Base-by-base conservation (phyloP, 2,888 invertebrate species). In the Mongoloraphidia duomilia region DNA sequence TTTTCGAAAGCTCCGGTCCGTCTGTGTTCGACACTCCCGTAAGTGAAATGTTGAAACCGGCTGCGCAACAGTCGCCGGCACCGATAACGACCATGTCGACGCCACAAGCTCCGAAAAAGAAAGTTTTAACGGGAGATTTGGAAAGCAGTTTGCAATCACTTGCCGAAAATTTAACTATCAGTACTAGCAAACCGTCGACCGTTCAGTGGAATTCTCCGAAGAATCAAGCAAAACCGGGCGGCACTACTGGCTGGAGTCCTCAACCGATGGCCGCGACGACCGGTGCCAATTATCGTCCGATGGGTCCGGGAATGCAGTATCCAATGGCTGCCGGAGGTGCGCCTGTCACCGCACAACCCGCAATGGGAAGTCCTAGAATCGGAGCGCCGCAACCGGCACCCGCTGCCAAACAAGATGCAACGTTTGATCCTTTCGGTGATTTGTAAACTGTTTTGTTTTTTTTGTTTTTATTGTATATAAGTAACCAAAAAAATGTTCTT, bases 71-170 rank as follows among this genome's bases (percentile, higher is more conserved):
- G 17, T 57, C 55, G 34, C 55, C 54, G 6, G 61, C 58, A 12
- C 60, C 61, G 17, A 56, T 58, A 34, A 54, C 60, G 11, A 59
- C 57, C 50, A 61, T 62, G 40, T 63, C 62, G 34, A 57, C 60
- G 42, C 63, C 63, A 17, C 58, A 64, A 34, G 65, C 62, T 49
- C 66, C 65, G 14, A 57, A 63, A 8, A 57, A 63, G 4, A 75
- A 74, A 59, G 82, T 95, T 49, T 76, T 95, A 53, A 90, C 92
- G 12, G 91, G 92, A 46, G 95, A 95, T 69, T 73, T 96, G 66
- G 95, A 96, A 66, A 87, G 90, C 57, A 94, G 93, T 58, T 80
- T 96, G 53, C 92, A 93, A 52, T 87, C 87, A 55, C 74, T 96
- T 59, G 95, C 93, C 53, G 91, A 94, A 71, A 95, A 94, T 71